phyloP scores from a whole-genome alignment of 2,797 vertebrate species.

The Fratercula arctica region DNA sequence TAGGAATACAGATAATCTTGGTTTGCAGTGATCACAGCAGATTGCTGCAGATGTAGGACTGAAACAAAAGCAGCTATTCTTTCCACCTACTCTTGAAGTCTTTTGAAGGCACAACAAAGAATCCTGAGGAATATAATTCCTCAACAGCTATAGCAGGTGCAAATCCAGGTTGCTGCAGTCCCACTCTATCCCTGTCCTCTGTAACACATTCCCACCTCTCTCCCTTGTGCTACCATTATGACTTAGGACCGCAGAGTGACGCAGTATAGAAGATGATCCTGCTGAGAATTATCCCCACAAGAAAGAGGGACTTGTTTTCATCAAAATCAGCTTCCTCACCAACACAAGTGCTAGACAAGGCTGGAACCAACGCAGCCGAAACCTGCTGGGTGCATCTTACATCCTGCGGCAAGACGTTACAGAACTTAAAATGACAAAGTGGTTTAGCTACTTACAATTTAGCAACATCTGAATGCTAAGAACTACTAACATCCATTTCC shows the following conservation, averaged over 20 bases:
- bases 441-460: background rate
- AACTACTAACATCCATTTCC: background rate
- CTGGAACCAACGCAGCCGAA: background rate
- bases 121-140: background rate
- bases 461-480: background rate
- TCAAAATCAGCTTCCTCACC: background rate
- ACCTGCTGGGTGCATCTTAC: background rate
- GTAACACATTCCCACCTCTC: background rate
- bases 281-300: background rate
- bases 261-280: background rate
- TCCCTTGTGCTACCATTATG: accelerated
- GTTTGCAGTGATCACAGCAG: background rate
- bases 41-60: background rate
- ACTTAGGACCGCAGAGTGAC: background rate
- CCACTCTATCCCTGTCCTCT: background rate
- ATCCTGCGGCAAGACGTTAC: accelerated
- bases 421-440: background rate
- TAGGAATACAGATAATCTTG: background rate
- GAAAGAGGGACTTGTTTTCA: background rate
- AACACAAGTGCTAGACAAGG: background rate
- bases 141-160: background rate
- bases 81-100: background rate
- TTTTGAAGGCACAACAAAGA: background rate
- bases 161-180: background rate
- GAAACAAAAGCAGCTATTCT: background rate